phyloP scores from a whole-genome alignment of 2,888 invertebrate genomes.

The Drosophila maculinotata region DNA sequence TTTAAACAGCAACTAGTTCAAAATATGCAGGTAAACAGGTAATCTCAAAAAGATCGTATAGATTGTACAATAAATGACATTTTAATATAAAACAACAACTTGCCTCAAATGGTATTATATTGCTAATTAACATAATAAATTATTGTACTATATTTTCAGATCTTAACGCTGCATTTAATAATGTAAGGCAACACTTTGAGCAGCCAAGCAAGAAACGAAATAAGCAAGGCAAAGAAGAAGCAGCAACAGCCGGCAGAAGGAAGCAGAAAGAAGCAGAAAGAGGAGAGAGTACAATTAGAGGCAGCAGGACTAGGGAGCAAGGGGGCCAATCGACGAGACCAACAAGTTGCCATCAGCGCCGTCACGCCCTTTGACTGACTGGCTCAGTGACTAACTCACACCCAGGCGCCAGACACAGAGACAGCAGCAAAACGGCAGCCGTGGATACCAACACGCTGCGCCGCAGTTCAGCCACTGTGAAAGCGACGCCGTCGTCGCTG shows the following conservation, averaged over 20 bases:
- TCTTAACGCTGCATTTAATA: conserved; percentile 42
- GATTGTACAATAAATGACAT: too few relatives aligned
- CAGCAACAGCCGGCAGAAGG: conserved; percentile 19
- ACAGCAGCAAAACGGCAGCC: conserved; percentile 83
- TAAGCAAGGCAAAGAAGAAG: conserved; percentile 26
- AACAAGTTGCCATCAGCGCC: conserved; percentile 52
- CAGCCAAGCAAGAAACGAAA: conserved; percentile 27
- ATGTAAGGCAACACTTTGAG: conserved; percentile 57
- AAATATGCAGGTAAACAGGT: too few relatives aligned
- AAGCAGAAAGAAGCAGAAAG: conserved; percentile 6
- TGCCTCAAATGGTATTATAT: background rate
- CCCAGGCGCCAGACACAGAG: conserved; percentile 41
- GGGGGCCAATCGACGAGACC: conserved; percentile 14
- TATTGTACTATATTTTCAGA: conserved; percentile 23
- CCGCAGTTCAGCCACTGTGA: conserved; percentile 80
- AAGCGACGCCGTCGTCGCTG: conserved; percentile 55
- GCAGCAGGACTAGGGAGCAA: background rate
- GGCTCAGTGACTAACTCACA: conserved; percentile 13
- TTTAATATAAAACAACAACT: too few relatives aligned
- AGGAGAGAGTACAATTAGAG: background rate
- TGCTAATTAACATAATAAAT: background rate
- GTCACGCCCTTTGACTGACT: conserved; percentile 28
- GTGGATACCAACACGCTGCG: conserved; percentile 85
- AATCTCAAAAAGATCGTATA: too few relatives aligned
- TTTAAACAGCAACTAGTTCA: too few relatives aligned